These are phyloP conservation scores for Amphipoea oculea DNA, from an alignment of 2,888 invertebrate species.

Conservation along the genomic window DNA sequence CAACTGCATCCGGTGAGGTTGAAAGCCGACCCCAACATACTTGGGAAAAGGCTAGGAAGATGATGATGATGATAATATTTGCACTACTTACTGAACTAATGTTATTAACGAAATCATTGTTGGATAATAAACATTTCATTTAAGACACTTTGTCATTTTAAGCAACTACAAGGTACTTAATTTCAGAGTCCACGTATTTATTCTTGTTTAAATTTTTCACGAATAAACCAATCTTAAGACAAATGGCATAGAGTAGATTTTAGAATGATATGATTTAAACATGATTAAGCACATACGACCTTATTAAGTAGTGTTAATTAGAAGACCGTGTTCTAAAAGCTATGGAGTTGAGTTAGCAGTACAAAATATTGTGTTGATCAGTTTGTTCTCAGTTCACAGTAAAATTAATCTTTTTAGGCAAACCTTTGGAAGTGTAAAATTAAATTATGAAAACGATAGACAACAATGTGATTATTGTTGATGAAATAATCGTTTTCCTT, in stretches of 20 bases:
- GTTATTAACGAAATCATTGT: not conserved
- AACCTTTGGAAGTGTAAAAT: not conserved
- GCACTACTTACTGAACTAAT: not conserved
- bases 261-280: not conserved
- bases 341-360: constrained; percentile 18
- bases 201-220: not conserved
- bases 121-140: not conserved
- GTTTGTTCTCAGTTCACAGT: not conserved
- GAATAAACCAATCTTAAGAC: not conserved
- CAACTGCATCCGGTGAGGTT: too few relatives aligned
- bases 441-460: too few relatives aligned
- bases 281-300: constrained; percentile 28
- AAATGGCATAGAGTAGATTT: not conserved
- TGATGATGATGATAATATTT: not conserved
- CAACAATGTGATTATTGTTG: too few relatives aligned
- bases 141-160: not conserved
- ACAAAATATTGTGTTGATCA: not conserved
- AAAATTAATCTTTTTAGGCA: not conserved
- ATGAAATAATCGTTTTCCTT: too few relatives aligned
- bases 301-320: constrained; percentile 43
- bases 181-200: constrained; percentile 7
- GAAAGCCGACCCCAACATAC: too few relatives aligned
- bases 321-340: constrained; percentile 1
- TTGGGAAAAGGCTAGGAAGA: too few relatives aligned
- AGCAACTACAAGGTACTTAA: not conserved